Evolutionary conservation across 1,140 invertebrate species (phyloP), one percentile per base, ranked within the genome.

Genomic region (Bombus superbus): DNA sequence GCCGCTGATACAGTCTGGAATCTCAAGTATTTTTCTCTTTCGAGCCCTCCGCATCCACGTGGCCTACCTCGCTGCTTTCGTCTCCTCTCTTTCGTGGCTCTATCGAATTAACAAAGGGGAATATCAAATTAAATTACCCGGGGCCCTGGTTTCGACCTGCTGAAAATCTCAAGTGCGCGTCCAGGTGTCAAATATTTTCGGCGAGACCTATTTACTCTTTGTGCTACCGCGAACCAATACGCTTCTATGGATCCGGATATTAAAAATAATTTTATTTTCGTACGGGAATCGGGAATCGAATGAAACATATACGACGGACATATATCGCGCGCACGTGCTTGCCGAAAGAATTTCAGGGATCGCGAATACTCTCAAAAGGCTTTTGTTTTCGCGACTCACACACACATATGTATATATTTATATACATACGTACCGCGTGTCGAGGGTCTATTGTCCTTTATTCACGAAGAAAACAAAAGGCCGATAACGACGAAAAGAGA

Each of bases 101-200:
- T 90, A 88, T 90, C 90, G 81, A 87, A 91, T 91, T 92, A 92
- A 92, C 89, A 92, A 92, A 93, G 89, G 90, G 87, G 88, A 89
- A 92, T 93, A 91, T 92, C 91, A 91, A 92, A 92, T 92, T 92
- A 92, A 92, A 92, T 92, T 92, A 89, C 85, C 13, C n/a, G 9
- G 13, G 25, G 25, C 47, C 15, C 71, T 71, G 74, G 81, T 83
- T 86, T 81, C 86, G 66, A 15, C 69, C 79, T 57, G 78, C 80
- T 80, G 83, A 35, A 84, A 74, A 77, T 81, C 81, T 78, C 44
- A 82, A 83, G 78, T 80, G 75, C 73, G 42, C 72, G 81, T 66
- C 85, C 72, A 85, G 86, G 89, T 83, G 90, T 91, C 86, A 89
- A 89, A 91, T 92, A 89, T 92, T 90, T 84, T 81, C 79, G 62